Evolutionary conservation across 2,888 invertebrate genomes (phyloP).

Genomic region (Melipona bicolor): DNA sequence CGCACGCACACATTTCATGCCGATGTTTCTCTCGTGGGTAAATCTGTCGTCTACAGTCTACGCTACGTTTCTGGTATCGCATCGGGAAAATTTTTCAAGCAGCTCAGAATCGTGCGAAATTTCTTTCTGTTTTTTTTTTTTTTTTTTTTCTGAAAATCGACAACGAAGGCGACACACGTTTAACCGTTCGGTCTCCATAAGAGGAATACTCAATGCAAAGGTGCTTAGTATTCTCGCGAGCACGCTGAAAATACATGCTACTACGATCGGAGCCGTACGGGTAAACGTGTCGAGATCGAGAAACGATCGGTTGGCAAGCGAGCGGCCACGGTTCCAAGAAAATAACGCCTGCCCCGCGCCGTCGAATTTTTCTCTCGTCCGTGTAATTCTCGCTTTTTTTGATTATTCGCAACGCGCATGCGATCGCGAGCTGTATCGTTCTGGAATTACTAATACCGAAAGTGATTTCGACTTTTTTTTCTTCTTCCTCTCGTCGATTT

Average conservation of each 20-base stretch:
- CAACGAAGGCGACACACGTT: constrained; percentile 67
- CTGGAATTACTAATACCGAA: not conserved
- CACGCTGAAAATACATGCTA: constrained; percentile 61
- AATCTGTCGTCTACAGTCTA: not conserved
- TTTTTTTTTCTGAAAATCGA: constrained; percentile 53
- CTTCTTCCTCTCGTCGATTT: not conserved
- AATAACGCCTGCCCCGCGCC: constrained; percentile 37
- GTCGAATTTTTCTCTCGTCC: not conserved
- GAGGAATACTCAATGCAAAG: constrained; percentile 65
- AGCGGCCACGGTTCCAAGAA: constrained; percentile 54
- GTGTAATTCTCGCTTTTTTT: constrained; percentile 9
- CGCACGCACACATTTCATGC: too few species aligned
- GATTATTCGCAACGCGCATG: not conserved
- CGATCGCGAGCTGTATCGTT: not conserved
- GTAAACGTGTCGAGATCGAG: constrained; percentile 64
- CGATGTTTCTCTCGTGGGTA: not conserved
- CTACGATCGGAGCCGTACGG: constrained; percentile 55
- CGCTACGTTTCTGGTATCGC: not conserved
- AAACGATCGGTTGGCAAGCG: constrained; percentile 58
- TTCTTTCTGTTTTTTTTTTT: constrained; percentile 35
- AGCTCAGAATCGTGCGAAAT: constrained; percentile 13
- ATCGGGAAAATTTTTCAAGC: constrained; percentile 2
- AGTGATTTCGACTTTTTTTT: not conserved
- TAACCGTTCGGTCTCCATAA: constrained; percentile 56
- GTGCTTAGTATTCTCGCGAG: constrained; percentile 62